phyloP scores from a whole-genome alignment of 2,888 invertebrate species.

The Stenoptilia bipunctidactyla region DNA sequence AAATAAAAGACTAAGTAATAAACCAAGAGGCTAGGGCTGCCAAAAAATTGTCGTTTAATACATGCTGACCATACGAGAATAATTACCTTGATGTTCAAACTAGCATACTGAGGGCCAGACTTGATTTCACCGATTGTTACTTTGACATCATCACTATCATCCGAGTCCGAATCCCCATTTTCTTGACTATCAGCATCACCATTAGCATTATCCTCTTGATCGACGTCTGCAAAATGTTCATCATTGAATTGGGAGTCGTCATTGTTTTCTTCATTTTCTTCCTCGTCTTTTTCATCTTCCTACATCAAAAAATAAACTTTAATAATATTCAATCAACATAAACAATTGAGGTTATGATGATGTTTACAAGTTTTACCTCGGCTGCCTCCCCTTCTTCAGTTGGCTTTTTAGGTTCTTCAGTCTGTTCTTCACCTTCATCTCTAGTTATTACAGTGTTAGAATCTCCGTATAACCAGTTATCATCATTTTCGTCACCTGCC shows the following conservation, averaged over 20 bases:
- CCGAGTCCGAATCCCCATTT: slow-evolving; percentile 74
- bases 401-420: slow-evolving; percentile 20
- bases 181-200: slow-evolving; percentile 62
- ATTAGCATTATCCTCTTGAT: slow-evolving; percentile 42
- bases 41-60: not conserved
- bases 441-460: slow-evolving; percentile 64
- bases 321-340: not conserved
- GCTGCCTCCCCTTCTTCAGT: slow-evolving; percentile 18
- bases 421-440: slow-evolving; percentile 12
- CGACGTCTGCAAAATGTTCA: slow-evolving; percentile 61
- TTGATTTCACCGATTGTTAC: slow-evolving; percentile 94
- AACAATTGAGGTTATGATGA: slow-evolving; percentile 12
- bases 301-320: slow-evolving; percentile 23
- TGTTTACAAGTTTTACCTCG: slow-evolving; percentile 15
- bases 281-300: slow-evolving; percentile 56
- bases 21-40: too few relatives aligned
- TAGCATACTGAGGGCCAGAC: slow-evolving; percentile 79
- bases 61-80: too few relatives aligned
- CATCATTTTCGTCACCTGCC: slow-evolving; percentile 78
- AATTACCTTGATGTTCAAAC: slow-evolving; percentile 78
- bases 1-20: not conserved
- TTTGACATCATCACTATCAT: slow-evolving; percentile 88
- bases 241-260: slow-evolving; percentile 63
- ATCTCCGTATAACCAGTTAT: slow-evolving; percentile 91
- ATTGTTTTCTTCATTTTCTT: slow-evolving; percentile 55